Evolutionary conservation across 2,797 vertebrate genomes (phyloP), one percentile per base, ranked within the genome.

Genomic region (Philypnodon macrostomus): DNA sequence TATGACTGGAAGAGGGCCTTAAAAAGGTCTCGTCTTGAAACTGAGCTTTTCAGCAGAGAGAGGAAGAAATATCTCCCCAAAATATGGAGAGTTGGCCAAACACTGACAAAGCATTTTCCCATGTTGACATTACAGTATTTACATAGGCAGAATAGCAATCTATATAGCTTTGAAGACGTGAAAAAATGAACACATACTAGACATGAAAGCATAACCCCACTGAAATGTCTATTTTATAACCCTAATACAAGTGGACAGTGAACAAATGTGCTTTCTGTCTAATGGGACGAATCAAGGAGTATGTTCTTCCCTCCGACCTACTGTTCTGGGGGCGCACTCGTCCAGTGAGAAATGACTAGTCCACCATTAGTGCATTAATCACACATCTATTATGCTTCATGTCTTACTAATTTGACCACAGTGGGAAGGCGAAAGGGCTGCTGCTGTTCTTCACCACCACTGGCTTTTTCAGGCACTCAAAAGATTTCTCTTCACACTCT

Each of bases 321-420:
- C 44, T 27, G 6, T 14, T 30, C 35, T 1, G 30, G 36, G 10
- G 29, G 53, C 11, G 18, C 41, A 19, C 16, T 18, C 17, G 47
- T 38, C 46, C 49, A 7, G 12, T 2, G 56, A 54, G 61, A 50
- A 31, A 56, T 7, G 15, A 67, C 61, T 40, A 72, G 45, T 55
- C 48, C 36, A 59, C 62, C 37, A 48, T 61, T 33, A 16, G 44
- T 50, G 67, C 51, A 72, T 56, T 61, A 69, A 62, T 29, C 27
- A 10, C 38, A 18, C 12, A 55, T 51, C 32, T 1, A 40, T 49
- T 31, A 54, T 36, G 56, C 53, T 74, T 73, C 59, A 76, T 62
- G 68, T 65, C 35, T 31, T 37, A 39, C 62, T 70, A 61, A 76
- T 72, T 68, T 69, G 62, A 72, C 73, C 72, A 50, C 59, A 42